These are phyloP conservation scores for Eupeodes latifasciatus DNA, from an alignment of 2,888 invertebrate species.

Conservation along the genomic window DNA sequence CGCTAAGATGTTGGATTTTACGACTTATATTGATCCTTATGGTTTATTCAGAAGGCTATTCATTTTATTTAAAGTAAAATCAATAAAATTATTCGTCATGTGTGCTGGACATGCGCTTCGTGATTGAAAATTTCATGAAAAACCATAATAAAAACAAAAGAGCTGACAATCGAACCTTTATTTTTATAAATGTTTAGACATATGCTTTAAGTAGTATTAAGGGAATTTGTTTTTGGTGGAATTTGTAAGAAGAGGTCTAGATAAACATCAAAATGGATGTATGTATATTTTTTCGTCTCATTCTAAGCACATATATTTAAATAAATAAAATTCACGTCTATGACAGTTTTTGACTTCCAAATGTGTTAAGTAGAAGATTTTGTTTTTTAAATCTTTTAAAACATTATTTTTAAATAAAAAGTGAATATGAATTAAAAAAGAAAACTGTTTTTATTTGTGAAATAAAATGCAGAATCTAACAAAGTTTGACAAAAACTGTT, in stretches of 20 bases:
- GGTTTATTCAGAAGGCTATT: neutral
- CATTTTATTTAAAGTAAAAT: neutral
- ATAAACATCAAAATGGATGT: too few relatives aligned
- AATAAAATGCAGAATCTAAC: too few relatives aligned
- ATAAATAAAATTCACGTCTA: too few relatives aligned
- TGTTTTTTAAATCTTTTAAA: too few relatives aligned
- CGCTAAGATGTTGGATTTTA: slow-evolving; percentile 45
- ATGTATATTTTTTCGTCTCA: neutral
- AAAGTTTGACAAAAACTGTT: too few relatives aligned
- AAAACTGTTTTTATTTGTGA: too few relatives aligned
- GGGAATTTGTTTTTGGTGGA: neutral
- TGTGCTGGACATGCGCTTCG: neutral
- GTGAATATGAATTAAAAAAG: too few relatives aligned
- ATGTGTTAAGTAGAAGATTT: too few relatives aligned
- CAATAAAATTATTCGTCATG: neutral
- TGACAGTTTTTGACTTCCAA: too few relatives aligned
- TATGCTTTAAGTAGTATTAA: too few relatives aligned
- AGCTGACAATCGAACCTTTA: slow-evolving; percentile 13
- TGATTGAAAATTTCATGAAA: neutral
- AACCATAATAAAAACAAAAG: slow-evolving; percentile 4
- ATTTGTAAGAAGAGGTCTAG: neutral
- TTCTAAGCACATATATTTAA: too few relatives aligned
- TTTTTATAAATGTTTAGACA: neutral
- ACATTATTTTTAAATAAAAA: too few relatives aligned
- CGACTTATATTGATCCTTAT: slow-evolving; percentile 5